Evolutionary conservation across 2,888 invertebrate species (phyloP).

Genomic region (Phaonia tiefii): DNA sequence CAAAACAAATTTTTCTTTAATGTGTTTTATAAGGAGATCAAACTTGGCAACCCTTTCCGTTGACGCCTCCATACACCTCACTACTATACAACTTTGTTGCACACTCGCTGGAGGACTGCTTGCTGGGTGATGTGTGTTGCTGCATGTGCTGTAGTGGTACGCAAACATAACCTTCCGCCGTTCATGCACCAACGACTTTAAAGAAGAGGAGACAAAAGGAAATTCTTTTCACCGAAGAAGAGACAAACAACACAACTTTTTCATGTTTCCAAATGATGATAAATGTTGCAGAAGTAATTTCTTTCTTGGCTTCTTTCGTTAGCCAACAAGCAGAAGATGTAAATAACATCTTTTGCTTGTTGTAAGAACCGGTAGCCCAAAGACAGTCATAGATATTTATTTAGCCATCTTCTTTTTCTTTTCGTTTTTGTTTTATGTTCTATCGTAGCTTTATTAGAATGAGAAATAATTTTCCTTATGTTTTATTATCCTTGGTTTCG

Average conservation of each 20-base stretch:
- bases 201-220: conserved; percentile 6
- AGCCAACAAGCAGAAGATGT: no score
- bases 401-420: conserved; percentile 28
- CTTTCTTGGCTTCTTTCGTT: no score
- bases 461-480: conserved; percentile 17
- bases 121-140: conserved; percentile 13
- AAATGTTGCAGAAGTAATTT: conserved; percentile 45
- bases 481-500: conserved; percentile 9
- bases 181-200: neutral
- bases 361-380: conserved; percentile 28
- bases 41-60: no score
- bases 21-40: no score
- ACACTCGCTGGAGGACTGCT: neutral
- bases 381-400: conserved; percentile 40
- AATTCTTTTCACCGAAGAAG: conserved; percentile 12
- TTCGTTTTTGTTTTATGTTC: no score
- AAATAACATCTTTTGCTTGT: neutral
- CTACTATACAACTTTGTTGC: conserved; percentile 23
- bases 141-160: conserved; percentile 9
- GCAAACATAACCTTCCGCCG: conserved; percentile 23
- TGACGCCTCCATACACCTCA: no score
- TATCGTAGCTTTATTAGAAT: neutral
- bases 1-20: no score
- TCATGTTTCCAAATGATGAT: conserved; percentile 52
- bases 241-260: conserved; percentile 8